phyloP scores from a whole-genome alignment of 2,888 invertebrate species.

The Pemphredon lugubris region DNA sequence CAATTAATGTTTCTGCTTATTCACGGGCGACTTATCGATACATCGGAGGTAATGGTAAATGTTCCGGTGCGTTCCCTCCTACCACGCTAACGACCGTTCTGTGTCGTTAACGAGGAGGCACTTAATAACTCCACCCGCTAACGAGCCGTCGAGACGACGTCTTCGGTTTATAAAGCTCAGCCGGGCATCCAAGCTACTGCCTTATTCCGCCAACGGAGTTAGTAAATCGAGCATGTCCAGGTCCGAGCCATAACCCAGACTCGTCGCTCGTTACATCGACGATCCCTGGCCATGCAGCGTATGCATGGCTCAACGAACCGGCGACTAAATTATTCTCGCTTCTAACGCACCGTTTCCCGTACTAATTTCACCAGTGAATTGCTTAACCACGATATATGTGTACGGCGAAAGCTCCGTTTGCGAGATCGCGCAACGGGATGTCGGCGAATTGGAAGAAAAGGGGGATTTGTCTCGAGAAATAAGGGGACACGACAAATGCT shows the following conservation, averaged over 20 bases:
- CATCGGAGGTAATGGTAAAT: slow-evolving; percentile 41
- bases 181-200: slow-evolving; percentile 35
- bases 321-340: no score
- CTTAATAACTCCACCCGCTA: slow-evolving; percentile 65
- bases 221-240: slow-evolving; percentile 59
- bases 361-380: no score
- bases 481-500: no score
- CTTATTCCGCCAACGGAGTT: slow-evolving; percentile 30
- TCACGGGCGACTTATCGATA: slow-evolving; percentile 48
- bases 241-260: slow-evolving; percentile 19
- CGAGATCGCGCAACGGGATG: no score
- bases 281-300: not conserved
- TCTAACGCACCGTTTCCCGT: no score
- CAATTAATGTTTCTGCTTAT: slow-evolving; percentile 47
- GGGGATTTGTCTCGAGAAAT: no score
- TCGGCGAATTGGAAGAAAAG: no score
- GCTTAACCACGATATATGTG: no score
- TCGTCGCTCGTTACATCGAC: slow-evolving; percentile 32
- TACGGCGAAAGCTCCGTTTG: no score
- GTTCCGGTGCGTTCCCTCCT: slow-evolving; percentile 45
- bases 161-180: slow-evolving; percentile 54
- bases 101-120: slow-evolving; percentile 60
- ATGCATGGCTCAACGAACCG: no score
- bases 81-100: slow-evolving; percentile 49
- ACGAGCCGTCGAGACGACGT: slow-evolving; percentile 63